These are phyloP conservation scores for Tretioscincus oriximinensis DNA, from an alignment of 2,113 vertebrate genomes.

Conservation along the genomic window DNA sequence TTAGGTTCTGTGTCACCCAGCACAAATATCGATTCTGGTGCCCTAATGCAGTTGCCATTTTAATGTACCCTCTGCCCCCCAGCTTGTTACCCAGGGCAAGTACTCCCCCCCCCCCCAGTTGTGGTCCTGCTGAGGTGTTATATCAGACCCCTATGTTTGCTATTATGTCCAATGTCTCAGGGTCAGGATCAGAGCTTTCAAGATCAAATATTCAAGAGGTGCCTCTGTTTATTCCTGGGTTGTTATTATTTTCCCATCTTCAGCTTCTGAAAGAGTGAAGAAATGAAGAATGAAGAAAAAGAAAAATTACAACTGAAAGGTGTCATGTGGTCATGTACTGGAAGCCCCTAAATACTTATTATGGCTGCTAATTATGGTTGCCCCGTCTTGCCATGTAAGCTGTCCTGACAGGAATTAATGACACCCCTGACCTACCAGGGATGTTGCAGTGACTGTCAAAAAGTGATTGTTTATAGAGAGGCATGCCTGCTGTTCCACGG, in stretches of 20 bases:
- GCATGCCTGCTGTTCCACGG: conserved; percentile 46
- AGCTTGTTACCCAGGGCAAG: no score
- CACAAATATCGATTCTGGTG: no score
- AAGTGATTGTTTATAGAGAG: conserved; percentile 25
- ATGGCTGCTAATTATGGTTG: conserved; percentile 7
- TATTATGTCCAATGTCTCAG: no score
- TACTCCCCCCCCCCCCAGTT: no score
- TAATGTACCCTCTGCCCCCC: no score
- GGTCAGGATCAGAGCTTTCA: no score
- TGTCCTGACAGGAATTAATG: conserved; percentile 29
- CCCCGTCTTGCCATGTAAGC: neutral
- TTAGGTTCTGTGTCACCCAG: no score
- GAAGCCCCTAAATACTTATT: neutral
- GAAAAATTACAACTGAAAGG: neutral
- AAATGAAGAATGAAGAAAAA: neutral
- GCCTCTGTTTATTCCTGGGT: neutral
- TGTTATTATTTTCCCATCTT: neutral
- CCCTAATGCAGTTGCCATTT: no score
- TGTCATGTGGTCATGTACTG: neutral
- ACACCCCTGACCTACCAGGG: conserved; percentile 15
- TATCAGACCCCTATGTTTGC: no score
- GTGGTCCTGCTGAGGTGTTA: no score
- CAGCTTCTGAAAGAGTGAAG: neutral
- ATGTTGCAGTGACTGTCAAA: conserved; percentile 6
- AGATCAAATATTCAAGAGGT: neutral